These are phyloP conservation scores for Acanthis flammea DNA, from an alignment of 2,797 vertebrate species.

Conservation along the genomic window DNA sequence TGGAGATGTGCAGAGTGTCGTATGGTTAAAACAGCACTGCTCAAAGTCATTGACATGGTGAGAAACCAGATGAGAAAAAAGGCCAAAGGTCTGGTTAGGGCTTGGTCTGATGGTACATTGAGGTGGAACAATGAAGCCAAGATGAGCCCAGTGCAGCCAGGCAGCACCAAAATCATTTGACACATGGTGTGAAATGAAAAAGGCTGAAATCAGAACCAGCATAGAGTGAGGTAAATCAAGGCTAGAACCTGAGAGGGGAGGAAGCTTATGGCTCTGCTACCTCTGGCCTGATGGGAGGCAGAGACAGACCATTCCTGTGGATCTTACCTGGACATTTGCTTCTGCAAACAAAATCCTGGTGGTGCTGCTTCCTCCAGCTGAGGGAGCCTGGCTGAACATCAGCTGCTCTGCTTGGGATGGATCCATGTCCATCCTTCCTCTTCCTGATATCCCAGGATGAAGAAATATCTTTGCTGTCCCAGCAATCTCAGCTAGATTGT, in stretches of 20 bases:
- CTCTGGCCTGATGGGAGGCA: not conserved
- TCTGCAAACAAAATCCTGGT: not conserved
- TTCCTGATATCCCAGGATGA: not conserved
- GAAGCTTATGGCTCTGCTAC: not conserved
- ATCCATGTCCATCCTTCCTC: not conserved
- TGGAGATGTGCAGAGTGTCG: not conserved
- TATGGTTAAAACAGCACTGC: not conserved
- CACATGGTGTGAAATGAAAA: not conserved
- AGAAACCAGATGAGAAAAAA: not conserved
- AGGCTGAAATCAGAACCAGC: not conserved
- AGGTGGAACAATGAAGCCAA: not conserved
- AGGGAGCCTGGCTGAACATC: not conserved
- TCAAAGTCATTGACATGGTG: not conserved
- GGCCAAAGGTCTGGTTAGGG: not conserved
- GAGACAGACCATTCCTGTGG: not conserved
- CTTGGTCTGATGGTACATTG: not conserved
- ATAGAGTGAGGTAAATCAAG: not conserved
- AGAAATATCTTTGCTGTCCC: not conserved
- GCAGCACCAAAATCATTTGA: not conserved
- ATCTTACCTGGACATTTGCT: not conserved
- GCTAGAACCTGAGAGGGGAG: not conserved
- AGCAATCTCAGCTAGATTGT: not conserved
- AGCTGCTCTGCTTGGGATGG: not conserved
- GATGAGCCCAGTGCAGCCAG: not conserved
- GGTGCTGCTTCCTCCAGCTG: not conserved